A percentile compares a stretch with the other conserved stretches of the same genome.
phyloP scores from a whole-genome alignment of 2,797 vertebrate species.

The Spizella passerina region DNA sequence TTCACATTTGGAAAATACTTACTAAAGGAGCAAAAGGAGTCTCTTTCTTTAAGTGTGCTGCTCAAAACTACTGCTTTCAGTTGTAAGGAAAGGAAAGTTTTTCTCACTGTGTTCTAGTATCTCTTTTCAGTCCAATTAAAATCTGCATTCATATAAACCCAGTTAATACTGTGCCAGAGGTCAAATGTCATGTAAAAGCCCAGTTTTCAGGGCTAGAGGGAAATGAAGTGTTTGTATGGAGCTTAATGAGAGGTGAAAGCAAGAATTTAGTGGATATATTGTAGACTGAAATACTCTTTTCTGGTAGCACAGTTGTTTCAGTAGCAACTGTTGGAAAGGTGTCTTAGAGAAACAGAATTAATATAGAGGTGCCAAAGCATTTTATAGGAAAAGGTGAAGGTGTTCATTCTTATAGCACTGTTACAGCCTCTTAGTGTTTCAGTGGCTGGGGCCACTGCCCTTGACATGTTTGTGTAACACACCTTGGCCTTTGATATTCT shows the following conservation, averaged over 20 bases:
- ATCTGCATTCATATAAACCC: neutral
- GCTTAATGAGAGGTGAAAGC: neutral
- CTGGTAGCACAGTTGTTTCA: neutral
- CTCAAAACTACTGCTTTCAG: neutral
- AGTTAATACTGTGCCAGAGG: neutral
- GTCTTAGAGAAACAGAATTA: neutral
- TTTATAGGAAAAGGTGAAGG: neutral
- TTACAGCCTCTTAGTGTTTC: neutral
- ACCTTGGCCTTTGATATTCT: neutral
- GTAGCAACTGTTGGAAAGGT: neutral
- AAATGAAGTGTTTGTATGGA: neutral
- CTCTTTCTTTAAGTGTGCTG: neutral
- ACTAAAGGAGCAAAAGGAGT: neutral
- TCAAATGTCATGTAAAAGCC: neutral
- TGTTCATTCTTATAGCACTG: neutral
- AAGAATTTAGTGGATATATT: neutral
- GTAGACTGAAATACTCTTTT: neutral
- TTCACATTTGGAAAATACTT: neutral
- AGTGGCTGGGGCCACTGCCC: neutral
- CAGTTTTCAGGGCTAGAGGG: neutral
- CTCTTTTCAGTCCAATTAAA: neutral
- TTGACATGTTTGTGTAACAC: neutral
- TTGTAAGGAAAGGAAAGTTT: neutral
- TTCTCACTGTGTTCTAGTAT: neutral
- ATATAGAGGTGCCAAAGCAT: neutral